phyloP scores from a whole-genome alignment of 92 coral and sea anemone genomes.

The Phenganax stokvisi region DNA sequence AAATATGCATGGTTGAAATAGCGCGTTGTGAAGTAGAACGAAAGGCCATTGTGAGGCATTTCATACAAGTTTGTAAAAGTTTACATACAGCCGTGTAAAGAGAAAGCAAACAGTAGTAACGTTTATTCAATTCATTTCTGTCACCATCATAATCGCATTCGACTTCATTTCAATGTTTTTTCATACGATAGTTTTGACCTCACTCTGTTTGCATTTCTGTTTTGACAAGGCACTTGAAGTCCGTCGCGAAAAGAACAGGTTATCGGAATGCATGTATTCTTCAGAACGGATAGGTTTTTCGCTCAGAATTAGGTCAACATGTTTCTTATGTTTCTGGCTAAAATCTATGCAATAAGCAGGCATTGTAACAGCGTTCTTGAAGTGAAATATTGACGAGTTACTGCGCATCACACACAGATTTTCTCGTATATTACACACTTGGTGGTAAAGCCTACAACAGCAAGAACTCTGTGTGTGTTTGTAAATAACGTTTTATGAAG shows the following conservation, averaged over 20 bases:
- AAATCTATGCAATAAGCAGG: not conserved
- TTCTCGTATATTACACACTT: constrained; percentile 31
- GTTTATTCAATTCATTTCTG: constrained; percentile 24
- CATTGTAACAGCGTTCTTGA: not conserved
- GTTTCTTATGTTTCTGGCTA: not conserved
- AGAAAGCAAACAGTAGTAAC: constrained; percentile 22
- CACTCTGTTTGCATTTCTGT: constrained; percentile 42
- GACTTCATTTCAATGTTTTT: constrained; percentile 29
- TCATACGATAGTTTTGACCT: constrained; percentile 33
- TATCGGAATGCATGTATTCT: constrained; percentile 32
- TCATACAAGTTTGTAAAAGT: constrained; percentile 8
- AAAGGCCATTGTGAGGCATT: constrained; percentile 30
- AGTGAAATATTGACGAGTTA: not conserved
- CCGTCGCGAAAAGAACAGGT: constrained; percentile 40
- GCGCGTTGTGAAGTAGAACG: constrained; percentile 34
- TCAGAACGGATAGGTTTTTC: not conserved
- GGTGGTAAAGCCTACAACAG: constrained; percentile 46
- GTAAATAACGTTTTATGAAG: constrained; percentile 43
- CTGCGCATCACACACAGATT: constrained; percentile 5
- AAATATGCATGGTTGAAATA: constrained; percentile 37
- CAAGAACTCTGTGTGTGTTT: constrained; percentile 44
- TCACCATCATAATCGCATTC: constrained; percentile 34
- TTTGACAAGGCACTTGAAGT: constrained; percentile 44
- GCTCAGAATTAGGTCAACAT: not conserved
- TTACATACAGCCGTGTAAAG: constrained; percentile 7